Evolutionary conservation across 2,797 vertebrate genomes (phyloP).

Genomic region (Pygocentrus nattereri): DNA sequence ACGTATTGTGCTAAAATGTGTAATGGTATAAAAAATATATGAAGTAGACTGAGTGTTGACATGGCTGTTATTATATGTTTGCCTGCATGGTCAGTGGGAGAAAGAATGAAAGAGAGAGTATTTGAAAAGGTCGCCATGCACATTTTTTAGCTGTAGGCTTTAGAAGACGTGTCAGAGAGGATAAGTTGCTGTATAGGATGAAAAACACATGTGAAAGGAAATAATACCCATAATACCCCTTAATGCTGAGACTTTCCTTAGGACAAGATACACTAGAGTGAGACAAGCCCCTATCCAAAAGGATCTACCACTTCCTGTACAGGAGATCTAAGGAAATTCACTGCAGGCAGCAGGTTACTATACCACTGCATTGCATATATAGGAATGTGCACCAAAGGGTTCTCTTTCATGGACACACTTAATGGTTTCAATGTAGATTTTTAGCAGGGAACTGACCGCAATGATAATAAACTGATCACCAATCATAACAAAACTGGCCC

Average conservation of each 20-base stretch:
- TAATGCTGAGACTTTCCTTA: not conserved
- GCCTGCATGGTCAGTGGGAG: not conserved
- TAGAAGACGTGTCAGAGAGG: slow-evolving; percentile 33
- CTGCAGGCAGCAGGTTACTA: slow-evolving; percentile 2
- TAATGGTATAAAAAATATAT: not conserved
- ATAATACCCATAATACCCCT: not conserved
- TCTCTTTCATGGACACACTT: not conserved
- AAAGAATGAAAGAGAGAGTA: not conserved
- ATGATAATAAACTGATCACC: not conserved
- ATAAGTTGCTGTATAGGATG: slow-evolving; percentile 19
- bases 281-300: slow-evolving; percentile 15
- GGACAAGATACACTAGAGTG: slow-evolving; percentile 4
- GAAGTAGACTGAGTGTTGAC: not conserved
- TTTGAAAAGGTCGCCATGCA: slow-evolving; percentile 39
- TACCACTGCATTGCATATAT: not conserved
- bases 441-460: not conserved
- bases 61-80: slow-evolving; percentile 30
- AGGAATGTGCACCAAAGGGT: not conserved
- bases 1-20: not conserved
- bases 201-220: slow-evolving; percentile 34
- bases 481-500: not conserved
- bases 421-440: too few relatives aligned
- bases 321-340: slow-evolving; percentile 25
- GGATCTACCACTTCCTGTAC: not conserved
- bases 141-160: slow-evolving; percentile 39